Evolutionary conservation across 2,797 vertebrate genomes (phyloP).

Genomic region (Ibycter americanus): DNA sequence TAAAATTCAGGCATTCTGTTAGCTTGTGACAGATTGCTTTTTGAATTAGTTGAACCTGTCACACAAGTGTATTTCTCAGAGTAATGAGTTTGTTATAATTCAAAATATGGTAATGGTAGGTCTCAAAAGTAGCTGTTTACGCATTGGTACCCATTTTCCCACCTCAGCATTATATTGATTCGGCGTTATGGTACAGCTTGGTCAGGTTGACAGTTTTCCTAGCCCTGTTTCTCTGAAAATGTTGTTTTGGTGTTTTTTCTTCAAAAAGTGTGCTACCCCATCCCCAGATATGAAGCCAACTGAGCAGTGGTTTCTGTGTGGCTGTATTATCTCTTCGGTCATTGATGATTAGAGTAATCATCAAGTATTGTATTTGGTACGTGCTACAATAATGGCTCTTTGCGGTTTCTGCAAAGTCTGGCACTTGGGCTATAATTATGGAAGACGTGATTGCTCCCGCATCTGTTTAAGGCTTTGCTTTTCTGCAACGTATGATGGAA

Average conservation of each 20-base stretch:
- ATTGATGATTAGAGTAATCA: neutral
- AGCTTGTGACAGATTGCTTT: neutral
- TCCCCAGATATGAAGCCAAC: neutral
- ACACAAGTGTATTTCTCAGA: neutral
- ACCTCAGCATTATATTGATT: neutral
- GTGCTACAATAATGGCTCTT: neutral
- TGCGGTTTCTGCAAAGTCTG: neutral
- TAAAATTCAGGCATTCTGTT: neutral
- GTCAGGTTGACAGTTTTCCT: neutral
- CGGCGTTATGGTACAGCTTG: neutral
- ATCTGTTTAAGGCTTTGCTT: neutral
- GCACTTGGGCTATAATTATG: neutral
- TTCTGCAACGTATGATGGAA: accelerated
- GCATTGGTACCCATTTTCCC: neutral
- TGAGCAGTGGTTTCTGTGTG: neutral
- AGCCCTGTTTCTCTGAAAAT: neutral
- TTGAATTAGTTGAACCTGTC: neutral
- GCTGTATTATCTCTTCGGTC: neutral
- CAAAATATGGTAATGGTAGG: neutral
- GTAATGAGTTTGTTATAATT: neutral
- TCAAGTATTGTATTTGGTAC: neutral
- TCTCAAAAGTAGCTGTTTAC: neutral
- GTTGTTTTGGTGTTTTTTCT: neutral
- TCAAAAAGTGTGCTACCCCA: neutral
- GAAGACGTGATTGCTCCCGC: neutral